Conservation (phyloP, 2,797 vertebrate species). For the Cirrhinus mrigala region DNA sequence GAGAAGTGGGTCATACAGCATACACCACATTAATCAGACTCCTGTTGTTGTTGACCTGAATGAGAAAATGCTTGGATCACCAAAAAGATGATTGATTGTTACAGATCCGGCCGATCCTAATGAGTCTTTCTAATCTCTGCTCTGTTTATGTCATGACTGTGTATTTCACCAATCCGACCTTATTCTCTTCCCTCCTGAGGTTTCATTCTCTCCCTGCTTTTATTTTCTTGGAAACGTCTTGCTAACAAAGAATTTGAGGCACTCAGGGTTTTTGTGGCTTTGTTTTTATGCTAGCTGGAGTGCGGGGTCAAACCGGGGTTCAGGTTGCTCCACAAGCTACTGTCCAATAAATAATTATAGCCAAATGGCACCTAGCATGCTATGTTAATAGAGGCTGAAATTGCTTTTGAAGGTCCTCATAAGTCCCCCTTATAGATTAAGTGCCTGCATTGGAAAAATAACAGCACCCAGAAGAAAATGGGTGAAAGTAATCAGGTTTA, state of each 20-base stretch:
- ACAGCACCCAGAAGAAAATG: slow-evolving; percentile 88
- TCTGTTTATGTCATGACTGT: slow-evolving; percentile 56
- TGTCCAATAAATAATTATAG: slow-evolving; percentile 87
- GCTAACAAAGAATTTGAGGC: slow-evolving; percentile 14
- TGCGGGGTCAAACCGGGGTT: slow-evolving; percentile 72
- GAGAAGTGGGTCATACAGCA: slow-evolving; percentile 59
- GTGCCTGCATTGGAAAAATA: slow-evolving; percentile 88
- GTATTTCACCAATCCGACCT: slow-evolving; percentile 35
- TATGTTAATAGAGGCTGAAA: slow-evolving; percentile 90
- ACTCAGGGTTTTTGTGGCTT: slow-evolving; percentile 28
- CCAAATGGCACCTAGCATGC: slow-evolving; percentile 83
- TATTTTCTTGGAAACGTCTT: background rate
- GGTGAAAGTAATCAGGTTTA: slow-evolving; percentile 93
- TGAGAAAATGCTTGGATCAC: slow-evolving; percentile 60
- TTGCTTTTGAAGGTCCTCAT: slow-evolving; percentile 93
- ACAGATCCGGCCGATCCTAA: slow-evolving; percentile 48
- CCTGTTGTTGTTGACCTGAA: slow-evolving; percentile 58
- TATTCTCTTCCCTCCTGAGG: slow-evolving; percentile 21
- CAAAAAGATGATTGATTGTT: slow-evolving; percentile 63
- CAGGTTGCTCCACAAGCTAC: slow-evolving; percentile 72
- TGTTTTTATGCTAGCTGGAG: slow-evolving; percentile 67
- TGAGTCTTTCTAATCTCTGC: slow-evolving; percentile 58
- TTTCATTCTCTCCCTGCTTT: background rate
- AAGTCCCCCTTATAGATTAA: slow-evolving; percentile 94
- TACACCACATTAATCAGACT: slow-evolving; percentile 60